phyloP scores from a whole-genome alignment of 2,113 vertebrate species.

The Ptilonorhynchus violaceus region DNA sequence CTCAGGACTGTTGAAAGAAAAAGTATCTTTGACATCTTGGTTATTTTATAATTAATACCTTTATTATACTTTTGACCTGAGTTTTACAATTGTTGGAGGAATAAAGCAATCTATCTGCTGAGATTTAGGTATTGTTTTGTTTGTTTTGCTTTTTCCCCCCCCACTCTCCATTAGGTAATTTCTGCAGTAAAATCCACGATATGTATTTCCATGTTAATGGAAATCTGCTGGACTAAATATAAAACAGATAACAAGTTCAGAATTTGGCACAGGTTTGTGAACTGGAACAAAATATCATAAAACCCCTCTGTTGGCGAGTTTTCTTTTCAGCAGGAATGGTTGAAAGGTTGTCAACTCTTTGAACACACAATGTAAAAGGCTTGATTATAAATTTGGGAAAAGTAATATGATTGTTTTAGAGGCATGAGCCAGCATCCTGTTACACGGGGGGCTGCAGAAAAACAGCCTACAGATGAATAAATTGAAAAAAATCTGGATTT shows the following conservation, averaged over 20 bases:
- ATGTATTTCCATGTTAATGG: not conserved
- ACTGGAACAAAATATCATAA: not conserved
- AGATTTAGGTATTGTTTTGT: not conserved
- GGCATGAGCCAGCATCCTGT: not conserved
- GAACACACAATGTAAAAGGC: fast-evolving
- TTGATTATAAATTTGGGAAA: not conserved
- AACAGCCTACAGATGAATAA: not conserved
- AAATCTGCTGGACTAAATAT: not conserved
- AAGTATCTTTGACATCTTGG: not conserved
- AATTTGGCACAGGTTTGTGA: not conserved
- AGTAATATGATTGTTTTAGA: not conserved
- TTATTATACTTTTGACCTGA: not conserved
- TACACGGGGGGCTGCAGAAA: not conserved
- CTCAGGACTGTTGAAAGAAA: not conserved
- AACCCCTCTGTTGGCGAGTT: not conserved
- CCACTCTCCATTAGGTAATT: not conserved
- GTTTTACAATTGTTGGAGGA: not conserved
- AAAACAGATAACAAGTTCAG: not conserved
- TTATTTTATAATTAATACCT: not conserved
- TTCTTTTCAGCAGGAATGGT: not conserved
- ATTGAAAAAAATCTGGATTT: not conserved
- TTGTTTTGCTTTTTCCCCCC: not conserved
- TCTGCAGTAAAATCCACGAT: not conserved
- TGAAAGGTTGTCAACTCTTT: not conserved
- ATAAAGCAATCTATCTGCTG: not conserved